Base-by-base conservation (phyloP, 2,888 invertebrate genomes). In the Teleogryllus oceanicus region DNA sequence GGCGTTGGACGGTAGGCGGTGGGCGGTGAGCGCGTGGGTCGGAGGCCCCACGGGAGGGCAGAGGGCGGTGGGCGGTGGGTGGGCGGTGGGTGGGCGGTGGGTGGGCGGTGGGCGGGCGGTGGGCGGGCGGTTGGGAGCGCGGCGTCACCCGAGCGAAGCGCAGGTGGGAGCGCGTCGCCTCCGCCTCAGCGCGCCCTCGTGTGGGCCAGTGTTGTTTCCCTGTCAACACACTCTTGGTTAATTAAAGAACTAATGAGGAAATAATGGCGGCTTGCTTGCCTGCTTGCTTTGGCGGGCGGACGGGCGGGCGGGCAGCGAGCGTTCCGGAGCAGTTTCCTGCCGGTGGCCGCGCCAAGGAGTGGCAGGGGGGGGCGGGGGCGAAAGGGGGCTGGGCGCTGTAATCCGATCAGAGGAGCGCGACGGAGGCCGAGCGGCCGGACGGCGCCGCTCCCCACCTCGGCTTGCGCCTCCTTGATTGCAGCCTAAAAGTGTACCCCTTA, bases 171-270 rank as follows among this genome's bases (percentile, higher is more conserved):
- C 18, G 11, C 16, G 12, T 2, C 49, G 50, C 77, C 21, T 4
- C 18, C 77, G 50, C 18, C 49, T 11, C 18, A 76, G 37, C 37
- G 20, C 77, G 49, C 77, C n/a, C n/a, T 62, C 62, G 62, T 62
- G 62, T 62, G 62, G 62, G 62, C 62, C n/a, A 62, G 16, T 62
- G 62, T 77, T 77, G 77, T 77, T 77, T 21, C 77, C 18, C 77
- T 21, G 77, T 49, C 21, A 77, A 77, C 77, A 77, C 77, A 49
- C 77, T 77, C 77, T 49, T 49, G 77, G 37, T 77, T 77, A 77
- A 77, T 77, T 77, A 77, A 77, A 77, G 77, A 77, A 77, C 77
- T 77, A 77, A 77, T 77, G 77, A 77, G 77, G 77, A 77, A 77
- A 49, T 49, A 37, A 49, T 37, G 77, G 62, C 62, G 62, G 62